Conservation (phyloP, 2,888 invertebrate species). For the Drepana falcataria region DNA sequence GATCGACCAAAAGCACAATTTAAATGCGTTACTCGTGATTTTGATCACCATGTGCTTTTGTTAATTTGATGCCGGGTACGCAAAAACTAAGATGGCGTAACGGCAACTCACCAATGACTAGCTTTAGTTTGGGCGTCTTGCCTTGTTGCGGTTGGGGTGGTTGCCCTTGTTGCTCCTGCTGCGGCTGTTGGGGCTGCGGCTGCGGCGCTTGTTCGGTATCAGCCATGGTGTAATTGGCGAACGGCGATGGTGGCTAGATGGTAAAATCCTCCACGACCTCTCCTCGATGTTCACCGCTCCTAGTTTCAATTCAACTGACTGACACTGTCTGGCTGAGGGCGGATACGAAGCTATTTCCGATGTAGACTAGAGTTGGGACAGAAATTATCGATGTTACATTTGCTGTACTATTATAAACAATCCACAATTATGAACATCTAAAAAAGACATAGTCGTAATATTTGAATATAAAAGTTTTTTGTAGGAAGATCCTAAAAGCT, state of each 20-base stretch:
- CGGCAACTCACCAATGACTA: conserved; percentile 89
- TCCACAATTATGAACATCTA: too few relatives aligned
- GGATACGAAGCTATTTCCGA: background rate
- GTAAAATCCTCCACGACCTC: conserved; percentile 87
- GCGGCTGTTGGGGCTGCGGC: conserved; percentile 83
- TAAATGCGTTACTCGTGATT: conserved; percentile 20
- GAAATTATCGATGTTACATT: too few relatives aligned
- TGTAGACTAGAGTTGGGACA: background rate
- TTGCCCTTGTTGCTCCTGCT: conserved; percentile 80
- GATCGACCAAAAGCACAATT: conserved; percentile 5
- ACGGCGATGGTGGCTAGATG: conserved; percentile 85
- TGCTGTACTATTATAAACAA: too few relatives aligned
- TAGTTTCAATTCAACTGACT: conserved; percentile 53
- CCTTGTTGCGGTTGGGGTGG: conserved; percentile 79
- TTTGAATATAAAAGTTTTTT: too few relatives aligned
- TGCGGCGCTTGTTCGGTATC: conserved; percentile 94
- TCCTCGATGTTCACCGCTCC: conserved; percentile 85
- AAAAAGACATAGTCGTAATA: too few relatives aligned
- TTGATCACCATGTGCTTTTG: conserved; percentile 61
- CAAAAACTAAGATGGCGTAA: conserved; percentile 72
- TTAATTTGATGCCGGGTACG: conserved; percentile 52
- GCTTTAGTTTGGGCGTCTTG: conserved; percentile 88
- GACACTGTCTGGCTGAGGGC: background rate
- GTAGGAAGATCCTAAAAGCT: too few relatives aligned
- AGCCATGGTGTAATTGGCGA: conserved; percentile 94